Percentiles rank a stretch among this genome's conserved stretches.
Evolutionary conservation across 2,797 vertebrate species (phyloP).

Genomic region (Anisognathus igniventris): DNA sequence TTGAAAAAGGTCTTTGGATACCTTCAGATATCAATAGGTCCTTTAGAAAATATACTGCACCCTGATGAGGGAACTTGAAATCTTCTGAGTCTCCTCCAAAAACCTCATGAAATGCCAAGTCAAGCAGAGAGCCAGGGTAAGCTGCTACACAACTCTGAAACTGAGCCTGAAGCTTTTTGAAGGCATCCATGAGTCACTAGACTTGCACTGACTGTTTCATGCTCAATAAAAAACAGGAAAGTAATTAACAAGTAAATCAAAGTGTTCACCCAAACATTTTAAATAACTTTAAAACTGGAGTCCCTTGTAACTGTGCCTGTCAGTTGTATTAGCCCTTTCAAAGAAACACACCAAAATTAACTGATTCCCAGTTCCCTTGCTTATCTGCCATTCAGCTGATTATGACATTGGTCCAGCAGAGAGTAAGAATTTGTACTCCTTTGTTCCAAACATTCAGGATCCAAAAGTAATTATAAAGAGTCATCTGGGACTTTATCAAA

Average conservation of each 20-base stretch:
- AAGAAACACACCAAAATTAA: background rate
- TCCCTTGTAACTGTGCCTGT: background rate
- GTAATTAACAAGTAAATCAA: slow-evolving; percentile 5
- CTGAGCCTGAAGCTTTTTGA: background rate
- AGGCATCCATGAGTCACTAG: background rate
- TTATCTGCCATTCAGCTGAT: background rate
- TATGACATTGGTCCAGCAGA: background rate
- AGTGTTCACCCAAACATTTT: background rate
- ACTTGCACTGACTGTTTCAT: background rate
- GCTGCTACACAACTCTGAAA: background rate
- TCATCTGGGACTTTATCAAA: background rate
- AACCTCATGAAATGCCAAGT: background rate
- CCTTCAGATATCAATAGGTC: background rate
- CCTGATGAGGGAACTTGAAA: background rate
- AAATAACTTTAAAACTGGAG: background rate
- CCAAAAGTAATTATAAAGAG: background rate
- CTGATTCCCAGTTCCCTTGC: background rate
- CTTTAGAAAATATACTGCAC: background rate
- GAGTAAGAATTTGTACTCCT: background rate
- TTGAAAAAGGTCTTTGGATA: background rate
- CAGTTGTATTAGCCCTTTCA: background rate
- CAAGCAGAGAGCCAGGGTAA: background rate
- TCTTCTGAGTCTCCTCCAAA: background rate
- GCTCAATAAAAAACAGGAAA: background rate
- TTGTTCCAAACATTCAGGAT: background rate